Evolutionary conservation across 1,140 invertebrate species (phyloP), one percentile per base, ranked within the genome.

Genomic region (Psilanteris sp.): DNA sequence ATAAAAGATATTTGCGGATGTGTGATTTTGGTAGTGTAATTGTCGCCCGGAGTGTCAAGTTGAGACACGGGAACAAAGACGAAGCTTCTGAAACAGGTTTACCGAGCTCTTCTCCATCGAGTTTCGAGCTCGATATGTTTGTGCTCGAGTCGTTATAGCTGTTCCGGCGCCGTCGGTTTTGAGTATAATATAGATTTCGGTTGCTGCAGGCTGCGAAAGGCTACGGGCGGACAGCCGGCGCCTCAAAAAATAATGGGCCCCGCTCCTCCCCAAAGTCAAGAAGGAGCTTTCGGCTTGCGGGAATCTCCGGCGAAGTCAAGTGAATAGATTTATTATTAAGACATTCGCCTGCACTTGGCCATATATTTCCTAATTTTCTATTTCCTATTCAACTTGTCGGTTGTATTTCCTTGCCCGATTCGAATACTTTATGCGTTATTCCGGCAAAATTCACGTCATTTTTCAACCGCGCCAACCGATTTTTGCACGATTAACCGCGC

Each of bases 211-310:
- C 54, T 36, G 26, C 57, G 54, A 62, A 50, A 44, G 18, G 55
- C 72, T 31, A 48, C 50, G 48, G 72, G 67, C 67, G 66, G 67
- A 76, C 67, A 66, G 62, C 62, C 62, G 77, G 77, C 77, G 73
- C 73, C 77, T 73, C 57, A 43, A 70, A 62, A 74, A 78, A 78
- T 78, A 76, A 79, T 72, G 68, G 68, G 29, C 41, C 41, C 57
- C 44, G 61, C 59, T 68, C 59, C 75, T 52, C 67, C 54, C 59
- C 13, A 31, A 59, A 55, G 32, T 43, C 41, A 32, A 55, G 50
- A 34, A 54, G 18, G 64, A 55, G 48, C 29, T 54, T 39, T 37
- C 15, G 31, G 34, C 16, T 41, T 52, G 26, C 26, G 29, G 22
- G 44, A 46, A 48, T 67, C 31, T 55, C 14, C 16, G 4, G 29